Percentiles rank a stretch among this genome's conserved stretches.
Evolutionary conservation across 2,797 vertebrate genomes (phyloP).

Genomic region (Gorsachius magnificus): DNA sequence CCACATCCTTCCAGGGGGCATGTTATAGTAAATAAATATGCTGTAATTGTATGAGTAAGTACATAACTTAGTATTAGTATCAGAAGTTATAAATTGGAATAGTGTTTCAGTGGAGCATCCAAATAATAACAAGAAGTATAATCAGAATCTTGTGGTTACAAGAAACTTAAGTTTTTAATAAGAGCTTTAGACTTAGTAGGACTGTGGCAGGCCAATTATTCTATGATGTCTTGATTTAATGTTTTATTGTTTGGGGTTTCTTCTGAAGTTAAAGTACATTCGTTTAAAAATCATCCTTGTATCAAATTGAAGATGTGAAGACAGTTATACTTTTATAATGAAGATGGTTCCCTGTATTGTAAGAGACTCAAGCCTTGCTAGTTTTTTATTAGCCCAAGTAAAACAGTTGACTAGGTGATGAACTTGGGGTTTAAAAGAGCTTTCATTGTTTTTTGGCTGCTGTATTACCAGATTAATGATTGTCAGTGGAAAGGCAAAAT

Average conservation of each 20-base stretch:
- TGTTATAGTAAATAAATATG: not conserved
- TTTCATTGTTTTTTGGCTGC: not conserved
- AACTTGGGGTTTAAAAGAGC: not conserved
- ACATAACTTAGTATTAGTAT: not conserved
- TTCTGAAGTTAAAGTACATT: not conserved
- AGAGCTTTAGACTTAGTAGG: not conserved
- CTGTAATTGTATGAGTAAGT: not conserved
- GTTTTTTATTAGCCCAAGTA: not conserved
- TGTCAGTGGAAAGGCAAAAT: not conserved
- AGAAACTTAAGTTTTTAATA: not conserved
- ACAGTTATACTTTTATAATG: not conserved
- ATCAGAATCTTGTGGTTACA: not conserved
- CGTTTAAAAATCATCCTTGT: not conserved
- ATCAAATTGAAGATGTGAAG: not conserved
- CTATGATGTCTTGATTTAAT: not conserved
- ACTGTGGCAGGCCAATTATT: not conserved
- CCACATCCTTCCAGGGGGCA: not conserved
- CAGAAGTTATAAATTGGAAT: not conserved
- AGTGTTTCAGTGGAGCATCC: not conserved
- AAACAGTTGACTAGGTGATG: not conserved
- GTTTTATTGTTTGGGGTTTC: not conserved
- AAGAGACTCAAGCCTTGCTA: not conserved
- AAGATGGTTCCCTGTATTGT: not conserved
- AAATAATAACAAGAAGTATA: not conserved
- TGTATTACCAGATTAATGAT: not conserved